Evolutionary conservation across 2,888 invertebrate genomes (phyloP), one percentile per base, ranked within the genome.

Genomic region (Anarsia innoxiella): DNA sequence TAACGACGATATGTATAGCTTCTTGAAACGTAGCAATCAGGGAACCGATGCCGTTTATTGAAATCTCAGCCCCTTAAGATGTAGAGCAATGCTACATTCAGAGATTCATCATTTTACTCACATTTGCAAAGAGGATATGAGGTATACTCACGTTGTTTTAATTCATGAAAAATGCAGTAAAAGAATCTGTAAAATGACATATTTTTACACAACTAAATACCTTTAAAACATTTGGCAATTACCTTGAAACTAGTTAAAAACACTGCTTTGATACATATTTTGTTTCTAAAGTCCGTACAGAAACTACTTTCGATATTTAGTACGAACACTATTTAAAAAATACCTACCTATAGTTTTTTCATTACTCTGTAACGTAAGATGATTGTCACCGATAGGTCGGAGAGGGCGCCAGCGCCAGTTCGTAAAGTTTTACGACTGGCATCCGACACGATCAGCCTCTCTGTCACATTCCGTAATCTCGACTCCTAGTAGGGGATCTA

Each of bases 361-460:
- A 11, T 36, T 68, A 56, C 58, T 62, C 73, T 75, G 41, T 45
- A 19, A 28, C 12, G 30, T 43, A 54, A 66, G 66, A 78, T 77
- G 76, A 82, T 80, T 77, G 79, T 76, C 74, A 68, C 73, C 68
- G 78, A 82, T 83, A 80, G 64, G 60, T 58, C 44, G 50, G 44
- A 59, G 69, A 76, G 78, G 78, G 77, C 76, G 75, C 56, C 62
- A 78, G 77, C 76, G 75, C 56, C 62, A 78, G 78, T 80, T 77
- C 80, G 77, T 82, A 82, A 83, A 83, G 63, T 80, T 82, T 83
- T 83, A 83, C 76, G 80, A 82, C 44, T 53, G 51, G 59, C 71
- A 70, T 77, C 77, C 76, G 72, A 73, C 72, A 69, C 70, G 69
- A 64, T 56, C 50, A 40, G 40, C 45, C 45, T 48, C 53, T 51